A percentile compares a stretch with the other conserved stretches of the same genome.
Conservation (phyloP, 2,888 invertebrate genomes). For the Cordilura impudica region DNA sequence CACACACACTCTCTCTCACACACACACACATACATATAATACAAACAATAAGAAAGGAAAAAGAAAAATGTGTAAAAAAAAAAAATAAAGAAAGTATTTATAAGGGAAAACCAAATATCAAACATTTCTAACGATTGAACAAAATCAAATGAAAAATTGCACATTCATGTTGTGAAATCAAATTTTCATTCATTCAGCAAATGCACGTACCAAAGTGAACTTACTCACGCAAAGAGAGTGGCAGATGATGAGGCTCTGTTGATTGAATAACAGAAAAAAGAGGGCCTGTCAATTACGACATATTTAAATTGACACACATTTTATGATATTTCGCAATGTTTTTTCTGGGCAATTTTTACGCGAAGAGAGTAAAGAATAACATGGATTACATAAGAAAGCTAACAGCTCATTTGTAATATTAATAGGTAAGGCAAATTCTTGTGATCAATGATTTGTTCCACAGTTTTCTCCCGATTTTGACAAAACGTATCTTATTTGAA, state of each 20-base stretch:
- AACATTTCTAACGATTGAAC: slow-evolving; percentile 53
- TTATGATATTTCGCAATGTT: too few species aligned
- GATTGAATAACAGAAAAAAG: not conserved
- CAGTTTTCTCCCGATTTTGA: too few species aligned
- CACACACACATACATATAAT: too few species aligned
- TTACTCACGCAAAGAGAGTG: slow-evolving; percentile 11
- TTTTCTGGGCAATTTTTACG: too few species aligned
- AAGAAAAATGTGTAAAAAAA: not conserved
- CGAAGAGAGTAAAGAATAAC: too few species aligned
- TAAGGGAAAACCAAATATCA: slow-evolving; percentile 50
- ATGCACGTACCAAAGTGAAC: slow-evolving; percentile 50
- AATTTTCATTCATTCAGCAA: slow-evolving; percentile 30
- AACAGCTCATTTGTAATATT: too few species aligned
- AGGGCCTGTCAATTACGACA: not conserved
- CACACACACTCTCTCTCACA: too few species aligned
- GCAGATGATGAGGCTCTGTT: not conserved
- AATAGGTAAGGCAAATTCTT: too few species aligned
- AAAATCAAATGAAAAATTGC: slow-evolving; percentile 58
- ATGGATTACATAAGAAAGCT: too few species aligned
- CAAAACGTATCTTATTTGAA: too few species aligned
- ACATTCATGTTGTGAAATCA: slow-evolving; percentile 58
- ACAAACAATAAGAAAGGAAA: not conserved
- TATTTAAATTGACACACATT: too few species aligned
- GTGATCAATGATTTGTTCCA: too few species aligned
- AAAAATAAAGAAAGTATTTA: not conserved